Evolutionary conservation across 2,113 vertebrate species (phyloP).

Genomic region (Myanophis thanlyinensis): DNA sequence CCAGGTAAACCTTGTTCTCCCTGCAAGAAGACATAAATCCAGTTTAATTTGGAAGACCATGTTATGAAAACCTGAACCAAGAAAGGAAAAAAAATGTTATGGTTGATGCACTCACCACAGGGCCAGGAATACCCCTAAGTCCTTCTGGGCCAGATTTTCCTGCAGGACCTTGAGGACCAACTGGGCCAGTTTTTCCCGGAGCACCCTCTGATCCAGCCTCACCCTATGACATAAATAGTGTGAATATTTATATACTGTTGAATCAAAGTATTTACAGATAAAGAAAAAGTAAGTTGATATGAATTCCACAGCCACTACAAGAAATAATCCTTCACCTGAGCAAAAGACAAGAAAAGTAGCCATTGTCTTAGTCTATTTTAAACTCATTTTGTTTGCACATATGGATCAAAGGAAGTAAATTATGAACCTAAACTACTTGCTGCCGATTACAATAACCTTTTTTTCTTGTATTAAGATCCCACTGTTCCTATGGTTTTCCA

Average conservation of each 20-base stretch:
- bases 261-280: background rate
- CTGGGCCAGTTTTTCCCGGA: conserved; percentile 93
- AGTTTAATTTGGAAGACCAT: conserved; percentile 6
- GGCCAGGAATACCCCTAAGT: conserved; percentile 92
- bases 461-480: background rate
- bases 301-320: background rate
- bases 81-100: background rate
- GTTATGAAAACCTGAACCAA: background rate
- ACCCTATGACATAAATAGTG: conserved; percentile 71
- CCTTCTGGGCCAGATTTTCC: conserved; percentile 96
- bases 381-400: background rate
- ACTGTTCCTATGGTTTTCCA: background rate
- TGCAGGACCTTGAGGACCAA: conserved; percentile 90
- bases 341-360: background rate
- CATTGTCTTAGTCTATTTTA: background rate
- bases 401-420: background rate
- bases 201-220: conserved; percentile 92
- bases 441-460: background rate
- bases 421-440: background rate
- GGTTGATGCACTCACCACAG: conserved; percentile 79
- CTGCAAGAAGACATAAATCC: conserved; percentile 63
- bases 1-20: conserved; percentile 98
- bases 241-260: conserved; percentile 6
- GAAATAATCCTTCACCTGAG: background rate
- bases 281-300: background rate